Percentiles rank a stretch among this genome's conserved stretches.
Evolutionary conservation across 1,140 invertebrate species (phyloP).

Genomic region (Diplogasteroides magnus): DNA sequence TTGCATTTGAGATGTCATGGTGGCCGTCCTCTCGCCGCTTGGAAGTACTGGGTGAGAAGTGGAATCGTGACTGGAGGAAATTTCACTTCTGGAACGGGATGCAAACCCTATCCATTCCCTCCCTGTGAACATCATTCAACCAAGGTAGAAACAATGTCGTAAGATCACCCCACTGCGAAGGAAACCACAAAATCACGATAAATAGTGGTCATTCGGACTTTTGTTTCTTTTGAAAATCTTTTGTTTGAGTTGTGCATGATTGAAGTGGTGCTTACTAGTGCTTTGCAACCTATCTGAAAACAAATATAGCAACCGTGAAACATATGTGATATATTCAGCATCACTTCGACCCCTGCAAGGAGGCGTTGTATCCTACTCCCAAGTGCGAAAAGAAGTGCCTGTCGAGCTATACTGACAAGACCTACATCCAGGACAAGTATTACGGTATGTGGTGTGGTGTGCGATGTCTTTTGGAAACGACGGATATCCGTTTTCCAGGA

Average conservation of each 20-base stretch:
- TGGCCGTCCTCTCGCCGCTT: constrained; percentile 72
- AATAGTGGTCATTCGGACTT: too few species aligned
- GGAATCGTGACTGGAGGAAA: constrained; percentile 73
- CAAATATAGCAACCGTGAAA: too few species aligned
- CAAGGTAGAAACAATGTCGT: too few species aligned
- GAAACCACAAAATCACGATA: too few species aligned
- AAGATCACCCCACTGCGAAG: too few species aligned
- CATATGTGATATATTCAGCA: too few species aligned
- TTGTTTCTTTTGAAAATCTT: too few species aligned
- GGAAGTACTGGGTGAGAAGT: constrained; percentile 72
- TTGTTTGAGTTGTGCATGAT: too few species aligned
- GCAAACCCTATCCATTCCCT: constrained; percentile 73
- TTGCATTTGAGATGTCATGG: constrained; percentile 66
- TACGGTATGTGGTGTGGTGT: constrained; percentile 61
- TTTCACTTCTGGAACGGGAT: constrained; percentile 72
- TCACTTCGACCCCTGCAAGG: constrained; percentile 58
- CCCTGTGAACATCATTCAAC: constrained; percentile 82
- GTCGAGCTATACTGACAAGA: constrained; percentile 64
- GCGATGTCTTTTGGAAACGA: not conserved
- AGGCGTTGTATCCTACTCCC: constrained; percentile 65
- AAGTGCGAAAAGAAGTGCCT: constrained; percentile 71
- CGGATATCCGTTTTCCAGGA: constrained; percentile 56
- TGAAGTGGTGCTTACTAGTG: too few species aligned
- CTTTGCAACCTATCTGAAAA: too few species aligned
- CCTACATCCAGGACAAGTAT: constrained; percentile 72